Base-by-base conservation (phyloP, 1,140 invertebrate species). In the Akabosia matsudoensis region DNA sequence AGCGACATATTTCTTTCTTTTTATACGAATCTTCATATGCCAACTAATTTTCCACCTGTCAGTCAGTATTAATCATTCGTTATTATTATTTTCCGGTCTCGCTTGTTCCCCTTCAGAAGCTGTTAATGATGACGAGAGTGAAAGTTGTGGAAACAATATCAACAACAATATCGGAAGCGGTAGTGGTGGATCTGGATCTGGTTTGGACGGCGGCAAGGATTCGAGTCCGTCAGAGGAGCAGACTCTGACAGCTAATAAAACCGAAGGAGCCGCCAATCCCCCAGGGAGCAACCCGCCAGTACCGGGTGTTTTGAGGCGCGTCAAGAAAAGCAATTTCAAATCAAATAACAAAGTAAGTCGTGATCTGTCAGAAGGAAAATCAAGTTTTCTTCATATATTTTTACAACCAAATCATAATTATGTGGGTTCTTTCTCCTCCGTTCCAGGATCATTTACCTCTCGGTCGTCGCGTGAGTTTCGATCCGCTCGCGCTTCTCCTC, bases 401-500 rank as follows among this genome's bases (percentile, higher is more conserved):
- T n/a, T n/a, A n/a, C n/a, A n/a, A n/a, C n/a, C n/a, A n/a, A n/a
- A n/a, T n/a, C n/a, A 7, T 45, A 30, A 74, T 54, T 74, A 16
- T 74, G 31, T 34, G 45, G n/a, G 61, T 3, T 70, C 37, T 56
- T 74, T 74, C 7, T 34, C 18, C 22, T 67, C 2, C 18, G 1
- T 45, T 72, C 30, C 56, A 81, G 80, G 80, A 81, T 22, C 76
- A 79, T 70, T 14, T 64, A 24, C 56, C 76, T 22, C 18, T 75
- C 28, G 78, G 76, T 22, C 78, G 93, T 79, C 86, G 95, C 79
- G 97, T 99, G 13, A 97, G 95, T 84, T 99, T 99, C 84, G 97
- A 99, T 88, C 97, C 97, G 13, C 87, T 99, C 73, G 97, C 97
- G 1, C 87, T 99, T 30, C 83, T 90, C 2, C 86, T 99, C 78